Evolutionary conservation across 30 jellyfish, hydroid and myxozoan species (phyloP), one percentile per base, ranked within the genome.

Genomic region (Turritopsis rubra): DNA sequence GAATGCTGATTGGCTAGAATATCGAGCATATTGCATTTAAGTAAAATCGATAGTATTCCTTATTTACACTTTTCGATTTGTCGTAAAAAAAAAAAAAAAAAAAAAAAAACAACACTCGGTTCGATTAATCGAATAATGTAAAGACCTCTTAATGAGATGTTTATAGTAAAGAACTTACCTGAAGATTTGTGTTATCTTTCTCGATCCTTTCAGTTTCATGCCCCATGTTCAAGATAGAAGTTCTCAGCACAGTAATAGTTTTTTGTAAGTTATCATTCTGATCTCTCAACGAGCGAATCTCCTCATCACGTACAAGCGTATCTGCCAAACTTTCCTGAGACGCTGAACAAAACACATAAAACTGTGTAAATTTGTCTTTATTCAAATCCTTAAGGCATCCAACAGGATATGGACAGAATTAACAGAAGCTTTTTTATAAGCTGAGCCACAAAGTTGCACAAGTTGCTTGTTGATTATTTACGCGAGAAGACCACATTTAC

Each of bases 201-300:
- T 65, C 60, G 21, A 53, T 80, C 8, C 65, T 53, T 80, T 80
- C 52, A 9, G 87, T 24, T 65, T 80, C 87, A 18, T 52, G 65
- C 20, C 87, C 87, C 87, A 80, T 80, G 83, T 80, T 80, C 20
- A 80, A 19, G 18, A 80, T 80, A 21, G 87, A 31, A 16, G 79
- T 52, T 52, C 65, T 60, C 65, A 31, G 87, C 21, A 70, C 54
- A 19, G 54, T 80, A 20, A 80, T 52, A 5, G 87, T 52, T 81
- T 80, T 80, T 1, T 24, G 65, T n/a, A 23, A 31, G 13, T 74
- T 74, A 9, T 74, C 31, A n/a, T 24, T 29, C n/a, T 74, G 65
- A 21, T 26, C 53, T 30, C 28, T 80, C 53, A 80, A 27, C 21
- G 31, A 22, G 18, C 82, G 28, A 53, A 80, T 70, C 65, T 80